phyloP scores from a whole-genome alignment of 37 sponge, comb jelly and placozoan genomes.

The Spongia lamella region DNA sequence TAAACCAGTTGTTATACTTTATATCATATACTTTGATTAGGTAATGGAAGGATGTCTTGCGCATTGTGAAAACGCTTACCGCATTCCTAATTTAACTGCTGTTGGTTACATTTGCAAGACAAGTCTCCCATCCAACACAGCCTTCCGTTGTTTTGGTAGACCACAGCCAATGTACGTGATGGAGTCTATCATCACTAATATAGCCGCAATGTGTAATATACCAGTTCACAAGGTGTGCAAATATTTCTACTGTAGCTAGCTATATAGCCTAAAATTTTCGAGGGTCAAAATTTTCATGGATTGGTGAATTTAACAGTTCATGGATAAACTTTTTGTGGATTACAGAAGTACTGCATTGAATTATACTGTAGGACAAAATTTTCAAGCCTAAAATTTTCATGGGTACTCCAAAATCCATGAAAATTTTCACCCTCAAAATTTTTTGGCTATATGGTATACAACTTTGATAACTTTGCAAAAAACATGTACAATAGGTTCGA shows the following conservation, averaged over 20 bases:
- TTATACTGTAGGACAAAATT: too few relatives aligned
- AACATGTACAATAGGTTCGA: slow-evolving; percentile 60
- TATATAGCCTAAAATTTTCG: too few relatives aligned
- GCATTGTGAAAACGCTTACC: slow-evolving; percentile 70
- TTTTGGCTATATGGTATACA: too few relatives aligned
- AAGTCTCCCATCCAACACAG: slow-evolving; percentile 81
- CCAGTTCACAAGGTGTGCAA: slow-evolving; percentile 37
- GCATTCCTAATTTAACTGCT: slow-evolving; percentile 57
- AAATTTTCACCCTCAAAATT: too few relatives aligned
- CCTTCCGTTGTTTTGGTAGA: slow-evolving; percentile 89
- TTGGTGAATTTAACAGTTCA: too few relatives aligned
- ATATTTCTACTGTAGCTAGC: too few relatives aligned
- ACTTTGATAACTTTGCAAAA: too few relatives aligned
- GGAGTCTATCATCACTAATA: slow-evolving; percentile 49
- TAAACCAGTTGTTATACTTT: neutral
- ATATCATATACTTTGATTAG: slow-evolving; percentile 13
- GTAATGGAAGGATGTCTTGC: slow-evolving; percentile 63
- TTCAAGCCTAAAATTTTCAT: too few relatives aligned
- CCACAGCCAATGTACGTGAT: slow-evolving; percentile 81
- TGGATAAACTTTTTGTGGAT: too few relatives aligned
- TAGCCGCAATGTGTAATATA: slow-evolving; percentile 39
- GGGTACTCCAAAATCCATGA: too few relatives aligned
- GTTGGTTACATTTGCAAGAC: slow-evolving; percentile 59
- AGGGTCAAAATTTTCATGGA: too few relatives aligned
- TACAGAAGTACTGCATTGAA: too few relatives aligned